phyloP scores from a whole-genome alignment of 2,888 invertebrate species.

The Apodemia zela region DNA sequence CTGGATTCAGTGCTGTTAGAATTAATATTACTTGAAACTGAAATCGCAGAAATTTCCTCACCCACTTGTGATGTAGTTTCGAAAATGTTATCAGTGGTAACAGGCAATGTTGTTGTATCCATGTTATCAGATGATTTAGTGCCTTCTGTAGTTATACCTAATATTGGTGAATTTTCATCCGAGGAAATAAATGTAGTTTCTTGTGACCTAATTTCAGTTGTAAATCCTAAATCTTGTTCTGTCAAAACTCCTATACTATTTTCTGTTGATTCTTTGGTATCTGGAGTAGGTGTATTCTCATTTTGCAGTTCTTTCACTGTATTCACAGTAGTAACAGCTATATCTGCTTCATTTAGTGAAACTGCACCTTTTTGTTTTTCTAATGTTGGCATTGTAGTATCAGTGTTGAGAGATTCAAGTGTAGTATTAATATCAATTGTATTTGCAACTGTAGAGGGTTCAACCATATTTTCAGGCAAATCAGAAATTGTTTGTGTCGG shows the following conservation, averaged over 20 bases:
- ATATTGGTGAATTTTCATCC: slow-evolving; percentile 3
- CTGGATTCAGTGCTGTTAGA: neutral
- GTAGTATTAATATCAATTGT: neutral
- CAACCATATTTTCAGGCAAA: neutral
- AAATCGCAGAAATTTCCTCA: slow-evolving; percentile 38
- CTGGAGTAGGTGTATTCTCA: neutral
- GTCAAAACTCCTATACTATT: slow-evolving; percentile 26
- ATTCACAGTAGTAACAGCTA: neutral
- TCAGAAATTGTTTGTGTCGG: neutral
- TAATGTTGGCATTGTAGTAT: neutral
- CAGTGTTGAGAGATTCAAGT: neutral
- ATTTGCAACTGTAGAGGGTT: neutral
- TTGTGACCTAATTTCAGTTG: slow-evolving; percentile 27
- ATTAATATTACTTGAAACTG: slow-evolving; percentile 10
- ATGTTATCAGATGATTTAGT: slow-evolving; percentile 27
- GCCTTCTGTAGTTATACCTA: slow-evolving; percentile 18
- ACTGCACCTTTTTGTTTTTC: neutral
- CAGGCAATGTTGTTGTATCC: slow-evolving; percentile 40
- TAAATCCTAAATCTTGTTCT: slow-evolving; percentile 29
- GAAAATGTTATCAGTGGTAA: slow-evolving; percentile 39
- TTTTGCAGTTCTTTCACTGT: neutral
- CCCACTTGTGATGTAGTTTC: slow-evolving; percentile 42
- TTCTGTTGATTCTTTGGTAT: neutral
- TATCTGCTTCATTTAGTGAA: neutral
- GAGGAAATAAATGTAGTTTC: slow-evolving; percentile 10